A percentile compares a stretch with the other conserved stretches of the same genome.
phyloP scores from a whole-genome alignment of 2,113 vertebrate genomes.

The Andinoacara biseriatus region DNA sequence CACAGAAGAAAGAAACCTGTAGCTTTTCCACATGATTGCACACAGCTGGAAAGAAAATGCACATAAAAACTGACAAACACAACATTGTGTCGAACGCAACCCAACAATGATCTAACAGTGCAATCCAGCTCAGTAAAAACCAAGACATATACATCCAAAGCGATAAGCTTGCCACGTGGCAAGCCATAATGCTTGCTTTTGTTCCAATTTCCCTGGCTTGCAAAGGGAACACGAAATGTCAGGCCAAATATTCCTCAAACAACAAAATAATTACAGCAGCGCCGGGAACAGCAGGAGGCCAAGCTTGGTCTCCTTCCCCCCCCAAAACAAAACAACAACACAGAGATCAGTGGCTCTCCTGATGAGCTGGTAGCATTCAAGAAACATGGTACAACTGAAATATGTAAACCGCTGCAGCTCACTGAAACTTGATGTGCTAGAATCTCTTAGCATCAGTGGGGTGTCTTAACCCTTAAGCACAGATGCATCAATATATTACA shows the following conservation, averaged over 20 bases:
- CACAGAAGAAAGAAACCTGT: background rate
- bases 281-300: conserved; percentile 50
- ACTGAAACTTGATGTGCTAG: background rate
- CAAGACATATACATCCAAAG: conserved; percentile 58
- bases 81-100: conserved; percentile 33
- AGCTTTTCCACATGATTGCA: conserved; percentile 4
- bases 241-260: conserved; percentile 73
- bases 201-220: conserved; percentile 68
- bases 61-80: background rate
- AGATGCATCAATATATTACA: background rate
- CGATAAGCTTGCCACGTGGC: conserved; percentile 54
- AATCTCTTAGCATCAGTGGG: background rate
- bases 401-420: conserved; percentile 32
- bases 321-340: conserved; percentile 58
- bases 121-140: conserved; percentile 24
- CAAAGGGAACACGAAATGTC: conserved; percentile 74
- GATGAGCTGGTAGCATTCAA: conserved; percentile 22
- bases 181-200: conserved; percentile 65
- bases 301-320: conserved; percentile 6
- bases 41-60: background rate
- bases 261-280: conserved; percentile 70
- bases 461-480: background rate
- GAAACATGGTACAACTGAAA: conserved; percentile 23
- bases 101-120: conserved; percentile 26
- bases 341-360: conserved; percentile 58